Percentiles rank a stretch among this genome's conserved stretches.
These are phyloP conservation scores for Anagrus nilaparvatae DNA, from an alignment of 1,140 invertebrate genomes.

Conservation along the genomic window DNA sequence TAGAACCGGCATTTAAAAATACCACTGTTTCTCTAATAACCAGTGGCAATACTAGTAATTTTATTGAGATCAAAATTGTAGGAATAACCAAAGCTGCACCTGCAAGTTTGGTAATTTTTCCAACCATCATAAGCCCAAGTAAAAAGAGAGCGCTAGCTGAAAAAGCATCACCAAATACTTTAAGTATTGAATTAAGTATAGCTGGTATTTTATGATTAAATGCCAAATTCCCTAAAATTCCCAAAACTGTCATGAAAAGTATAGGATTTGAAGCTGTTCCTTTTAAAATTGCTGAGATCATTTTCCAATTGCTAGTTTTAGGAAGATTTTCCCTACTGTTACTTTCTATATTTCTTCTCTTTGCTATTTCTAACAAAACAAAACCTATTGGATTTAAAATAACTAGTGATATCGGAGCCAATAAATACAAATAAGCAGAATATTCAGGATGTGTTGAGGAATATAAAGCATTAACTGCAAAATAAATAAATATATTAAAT, in stretches of 20 bases:
- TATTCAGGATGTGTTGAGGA: conserved; percentile 77
- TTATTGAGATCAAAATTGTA: conserved; percentile 77
- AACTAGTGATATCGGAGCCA: conserved; percentile 88
- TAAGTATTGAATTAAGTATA: conserved; percentile 63
- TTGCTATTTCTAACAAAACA: conserved; percentile 79
- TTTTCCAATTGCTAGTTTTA: conserved; percentile 24
- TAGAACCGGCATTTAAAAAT: conserved; percentile 55
- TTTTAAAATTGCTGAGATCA: conserved; percentile 44
- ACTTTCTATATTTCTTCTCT: conserved; percentile 35
- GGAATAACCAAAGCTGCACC: conserved; percentile 71
- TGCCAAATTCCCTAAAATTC: conserved; percentile 74
- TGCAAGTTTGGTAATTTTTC: conserved; percentile 67
- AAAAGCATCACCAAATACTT: conserved; percentile 78
- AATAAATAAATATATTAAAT: conserved; percentile 9
- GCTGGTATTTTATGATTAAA: conserved; percentile 69
- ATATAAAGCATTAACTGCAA: conserved; percentile 66
- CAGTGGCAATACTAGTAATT: conserved; percentile 80
- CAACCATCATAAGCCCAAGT: conserved; percentile 87
- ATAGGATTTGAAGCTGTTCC: conserved; percentile 82
- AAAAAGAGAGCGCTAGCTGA: conserved; percentile 84
- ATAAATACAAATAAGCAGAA: conserved; percentile 81
- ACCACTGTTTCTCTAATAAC: conserved; percentile 78
- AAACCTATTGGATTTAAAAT: conserved; percentile 91
- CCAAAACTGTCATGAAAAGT: conserved; percentile 86
- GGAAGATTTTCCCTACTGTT: conserved; percentile 4